Evolutionary conservation across 1,140 invertebrate species (phyloP).

Genomic region (Pachyrhynchus sulphureomaculatus): DNA sequence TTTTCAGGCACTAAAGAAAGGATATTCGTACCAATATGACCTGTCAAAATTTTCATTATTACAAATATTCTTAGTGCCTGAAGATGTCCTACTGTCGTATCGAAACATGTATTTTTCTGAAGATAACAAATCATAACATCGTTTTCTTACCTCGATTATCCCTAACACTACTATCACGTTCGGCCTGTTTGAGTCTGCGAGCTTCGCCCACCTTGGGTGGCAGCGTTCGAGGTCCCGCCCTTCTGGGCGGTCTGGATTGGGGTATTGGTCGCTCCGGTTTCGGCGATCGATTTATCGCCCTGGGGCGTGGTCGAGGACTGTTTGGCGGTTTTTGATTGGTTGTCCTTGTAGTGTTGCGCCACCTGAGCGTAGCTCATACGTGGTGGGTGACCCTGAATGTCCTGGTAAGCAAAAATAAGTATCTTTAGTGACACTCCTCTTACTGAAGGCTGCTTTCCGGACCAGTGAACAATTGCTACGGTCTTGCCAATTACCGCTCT

Average conservation of each 20-base stretch:
- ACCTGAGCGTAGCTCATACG: constrained; percentile 83
- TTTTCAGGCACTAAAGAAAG: too few species aligned
- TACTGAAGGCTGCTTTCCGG: too few species aligned
- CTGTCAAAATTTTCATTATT: too few species aligned
- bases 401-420: constrained; percentile 21
- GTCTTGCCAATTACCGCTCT: too few species aligned
- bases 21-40: too few species aligned
- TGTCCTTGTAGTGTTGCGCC: constrained; percentile 71
- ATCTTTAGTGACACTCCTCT: too few species aligned
- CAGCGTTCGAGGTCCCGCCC: neutral
- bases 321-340: constrained; percentile 56
- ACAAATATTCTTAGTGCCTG: too few species aligned
- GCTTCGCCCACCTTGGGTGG: neutral
- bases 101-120: too few species aligned
- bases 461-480: too few species aligned
- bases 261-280: neutral
- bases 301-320: neutral
- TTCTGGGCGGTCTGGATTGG: constrained; percentile 7
- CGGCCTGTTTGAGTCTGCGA: neutral
- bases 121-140: neutral
- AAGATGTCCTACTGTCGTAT: too few species aligned
- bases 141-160: constrained; percentile 18
- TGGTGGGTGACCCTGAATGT: constrained; percentile 52
- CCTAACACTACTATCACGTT: constrained; percentile 31
- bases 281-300: neutral